phyloP scores from a whole-genome alignment of 2,113 vertebrate species.

The Engraulis encrasicolus region DNA sequence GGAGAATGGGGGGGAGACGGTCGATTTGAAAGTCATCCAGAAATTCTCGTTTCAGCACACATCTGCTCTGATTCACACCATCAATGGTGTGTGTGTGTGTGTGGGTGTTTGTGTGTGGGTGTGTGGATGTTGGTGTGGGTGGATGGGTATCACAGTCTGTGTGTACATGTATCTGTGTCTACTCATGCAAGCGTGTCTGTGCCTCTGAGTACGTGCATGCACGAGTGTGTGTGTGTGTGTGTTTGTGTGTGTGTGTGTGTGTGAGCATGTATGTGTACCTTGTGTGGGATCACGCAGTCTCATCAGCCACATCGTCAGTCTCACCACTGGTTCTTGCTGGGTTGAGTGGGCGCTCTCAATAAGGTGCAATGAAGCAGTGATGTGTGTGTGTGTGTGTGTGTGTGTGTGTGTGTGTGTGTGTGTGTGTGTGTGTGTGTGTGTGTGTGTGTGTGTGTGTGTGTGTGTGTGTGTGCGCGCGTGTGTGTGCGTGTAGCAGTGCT shows the following conservation, averaged over 20 bases:
- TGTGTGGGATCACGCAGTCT: too few relatives aligned
- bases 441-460: background rate
- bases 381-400: background rate
- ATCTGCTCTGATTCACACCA: background rate
- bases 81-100: background rate
- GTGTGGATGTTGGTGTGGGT: background rate
- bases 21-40: slow-evolving; percentile 9
- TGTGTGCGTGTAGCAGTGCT: background rate
- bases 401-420: background rate
- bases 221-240: too few relatives aligned
- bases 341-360: too few relatives aligned
- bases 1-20: background rate
- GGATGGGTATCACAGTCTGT: too few relatives aligned
- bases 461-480: background rate
- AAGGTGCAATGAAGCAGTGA: too few relatives aligned
- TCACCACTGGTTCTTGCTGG: too few relatives aligned
- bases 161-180: too few relatives aligned
- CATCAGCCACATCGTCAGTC: too few relatives aligned
- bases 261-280: too few relatives aligned
- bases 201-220: too few relatives aligned
- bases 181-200: too few relatives aligned
- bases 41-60: background rate
- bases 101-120: background rate
- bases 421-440: background rate
- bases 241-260: too few relatives aligned